Percentiles rank a stretch among this genome's conserved stretches.
phyloP scores from a whole-genome alignment of 2,113 vertebrate species.

The Microtus ochrogaster region DNA sequence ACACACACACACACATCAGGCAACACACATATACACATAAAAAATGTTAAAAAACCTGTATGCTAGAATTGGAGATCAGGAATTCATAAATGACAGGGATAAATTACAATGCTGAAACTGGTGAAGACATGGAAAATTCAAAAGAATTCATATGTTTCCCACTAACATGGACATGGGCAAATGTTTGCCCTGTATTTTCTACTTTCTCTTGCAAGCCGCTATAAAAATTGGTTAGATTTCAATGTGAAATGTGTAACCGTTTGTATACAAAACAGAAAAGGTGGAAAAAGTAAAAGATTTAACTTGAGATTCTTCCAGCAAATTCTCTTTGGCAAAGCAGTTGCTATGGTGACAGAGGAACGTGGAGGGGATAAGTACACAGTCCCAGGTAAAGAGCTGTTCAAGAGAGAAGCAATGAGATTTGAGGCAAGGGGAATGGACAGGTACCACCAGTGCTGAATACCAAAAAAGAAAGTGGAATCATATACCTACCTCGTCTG shows the following conservation, averaged over 20 bases:
- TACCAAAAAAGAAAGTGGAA: background rate
- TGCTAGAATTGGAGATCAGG: background rate
- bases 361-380: background rate
- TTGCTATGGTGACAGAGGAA: background rate
- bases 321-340: constrained; percentile 26
- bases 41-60: background rate
- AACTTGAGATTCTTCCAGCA: constrained; percentile 29
- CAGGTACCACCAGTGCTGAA: background rate
- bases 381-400: background rate
- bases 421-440: background rate
- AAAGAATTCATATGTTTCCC: background rate
- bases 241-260: background rate
- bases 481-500: background rate
- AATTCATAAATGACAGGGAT: background rate
- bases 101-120: background rate
- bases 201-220: background rate
- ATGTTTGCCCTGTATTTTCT: background rate
- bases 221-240: background rate
- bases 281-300: constrained; percentile 27
- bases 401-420: background rate
- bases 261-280: background rate
- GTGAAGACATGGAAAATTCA: background rate
- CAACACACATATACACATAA: background rate
- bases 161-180: background rate
- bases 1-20: background rate